Evolutionary conservation across 2,888 invertebrate genomes (phyloP), one percentile per base, ranked within the genome.

Genomic region (Halocaridina rubra): DNA sequence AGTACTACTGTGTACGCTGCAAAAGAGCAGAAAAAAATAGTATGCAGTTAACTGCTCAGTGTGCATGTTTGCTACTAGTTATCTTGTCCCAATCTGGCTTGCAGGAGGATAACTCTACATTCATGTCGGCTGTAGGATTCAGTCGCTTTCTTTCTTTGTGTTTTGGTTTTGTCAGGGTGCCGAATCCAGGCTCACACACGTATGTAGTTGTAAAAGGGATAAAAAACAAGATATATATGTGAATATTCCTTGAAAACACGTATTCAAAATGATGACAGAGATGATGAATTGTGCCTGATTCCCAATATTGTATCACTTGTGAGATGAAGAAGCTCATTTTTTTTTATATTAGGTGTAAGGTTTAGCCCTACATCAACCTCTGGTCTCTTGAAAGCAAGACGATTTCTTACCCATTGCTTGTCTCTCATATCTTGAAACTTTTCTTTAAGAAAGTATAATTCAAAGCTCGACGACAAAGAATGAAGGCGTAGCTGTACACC

Each of bases 271-370:
- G 53, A n/a, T n/a, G 61, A 61, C 19, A 61, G 2, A 19, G 22
- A 19, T 8, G 61, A 61, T 61, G 8, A 19, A 30, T n/a, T 71
- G 71, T 71, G 71, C 71, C 64, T 71, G 30, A 71, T 71, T 71
- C 30, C n/a, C n/a, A 32, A 71, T 71, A 33, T 16, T 22, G 30
- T 16, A 71, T 13, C 24, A 64, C 13, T 22, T 64, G 5, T 46
- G 13, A 19, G 19, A 61, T 19, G 2, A 13, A 61, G 13, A 19
- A 61, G 22, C 61, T 61, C 61, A n/a, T n/a, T n/a, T 32, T 71
- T n/a, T 71, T 32, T 22, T 19, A 32, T 16, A 32, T 30, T 32
- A 32, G 71, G 33, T 13, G 32, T 71, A 32, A 71, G 3, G 33
- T 71, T 71, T 16, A 71, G 19, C n/a, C n/a, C 71, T 1, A 71